Evolutionary conservation across 2,113 vertebrate species (phyloP).

Genomic region (Zosterops pallidus): DNA sequence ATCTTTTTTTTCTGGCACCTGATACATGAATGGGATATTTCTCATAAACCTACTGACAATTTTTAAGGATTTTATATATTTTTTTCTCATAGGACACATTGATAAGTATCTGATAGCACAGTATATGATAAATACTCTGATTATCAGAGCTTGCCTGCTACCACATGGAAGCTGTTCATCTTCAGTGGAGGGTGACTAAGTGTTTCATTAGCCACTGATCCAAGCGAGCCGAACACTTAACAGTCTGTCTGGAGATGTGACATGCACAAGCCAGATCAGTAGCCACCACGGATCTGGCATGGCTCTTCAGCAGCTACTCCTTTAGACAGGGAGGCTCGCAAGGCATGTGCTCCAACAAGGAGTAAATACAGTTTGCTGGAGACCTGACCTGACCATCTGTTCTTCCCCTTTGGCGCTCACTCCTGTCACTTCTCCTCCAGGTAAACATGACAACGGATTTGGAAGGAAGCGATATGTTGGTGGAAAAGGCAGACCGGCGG

Average conservation of each 20-base stretch:
- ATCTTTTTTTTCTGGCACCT: background rate
- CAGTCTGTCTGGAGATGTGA: conserved; percentile 40
- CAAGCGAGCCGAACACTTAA: background rate
- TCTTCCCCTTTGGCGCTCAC: background rate
- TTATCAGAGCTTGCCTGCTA: conserved; percentile 39
- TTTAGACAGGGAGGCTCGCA: background rate
- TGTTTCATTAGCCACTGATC: conserved; percentile 61
- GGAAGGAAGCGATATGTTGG: conserved; percentile 96
- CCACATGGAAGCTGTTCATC: conserved; percentile 53
- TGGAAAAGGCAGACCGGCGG: conserved; percentile 94
- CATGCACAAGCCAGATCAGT: background rate
- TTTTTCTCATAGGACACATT: background rate
- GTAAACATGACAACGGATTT: conserved; percentile 96
- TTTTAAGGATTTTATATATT: background rate
- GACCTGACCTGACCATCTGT: conserved; percentile 6
- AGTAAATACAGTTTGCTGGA: background rate
- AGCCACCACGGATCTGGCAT: background rate
- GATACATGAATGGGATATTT: background rate
- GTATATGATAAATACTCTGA: conserved; percentile 18
- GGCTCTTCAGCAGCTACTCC: background rate
- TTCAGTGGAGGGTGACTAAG: conserved; percentile 59
- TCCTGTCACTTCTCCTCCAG: conserved; percentile 67
- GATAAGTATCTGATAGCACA: background rate
- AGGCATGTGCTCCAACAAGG: background rate
- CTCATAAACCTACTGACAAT: background rate